Base-by-base conservation (phyloP, 2,113 vertebrate species). In the Carassius gibelio region DNA sequence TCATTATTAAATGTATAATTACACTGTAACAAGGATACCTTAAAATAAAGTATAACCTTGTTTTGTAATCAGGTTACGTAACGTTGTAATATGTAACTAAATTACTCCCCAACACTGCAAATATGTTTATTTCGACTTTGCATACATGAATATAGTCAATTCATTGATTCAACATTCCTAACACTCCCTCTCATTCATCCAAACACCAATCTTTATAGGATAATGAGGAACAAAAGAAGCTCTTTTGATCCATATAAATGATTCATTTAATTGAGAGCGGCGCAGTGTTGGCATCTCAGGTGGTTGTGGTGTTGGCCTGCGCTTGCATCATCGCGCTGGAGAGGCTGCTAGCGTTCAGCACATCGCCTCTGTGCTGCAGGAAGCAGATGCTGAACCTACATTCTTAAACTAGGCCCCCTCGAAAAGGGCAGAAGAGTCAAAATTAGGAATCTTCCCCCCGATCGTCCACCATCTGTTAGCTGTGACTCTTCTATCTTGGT, bases 391-490 rank as follows among this genome's bases (percentile, higher is more conserved):
- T 59, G 57, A 88, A 62, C 57, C 75, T 82, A 78, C 62, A 68
- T 84, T 82, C 68, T 86, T 72, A 68, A 83, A 79, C 75, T 81
- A 64, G 76, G 61, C 45, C 81, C 74, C 21, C 72, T 62, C 62
- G 13, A 61, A 74, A 80, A 87, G 86, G 80, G 34, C 79, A 79
- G 17, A 55, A 50, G 64, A 84, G 87, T 87, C 66, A 55, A 78
- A 89, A 79, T 85, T 66, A 48, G 76, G 77, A 57, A 50, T 66
- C 23, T 68, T 84, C 57, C 62, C 23, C 50, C 81, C 84, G 84
- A 83, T 84, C 83, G 69, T 36, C 87, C 45, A 23, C 88, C 85
- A 87, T 87, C 88, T 88, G 87, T 62, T 89, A 83, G 15, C 42
- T 26, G 72, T 50, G 55, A 42, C 75, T 84, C 30, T 76, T 61